Evolutionary conservation across 35 echinoderm and acorn worm species (phyloP).

Genomic region (Strongylocentrotus purpuratus): DNA sequence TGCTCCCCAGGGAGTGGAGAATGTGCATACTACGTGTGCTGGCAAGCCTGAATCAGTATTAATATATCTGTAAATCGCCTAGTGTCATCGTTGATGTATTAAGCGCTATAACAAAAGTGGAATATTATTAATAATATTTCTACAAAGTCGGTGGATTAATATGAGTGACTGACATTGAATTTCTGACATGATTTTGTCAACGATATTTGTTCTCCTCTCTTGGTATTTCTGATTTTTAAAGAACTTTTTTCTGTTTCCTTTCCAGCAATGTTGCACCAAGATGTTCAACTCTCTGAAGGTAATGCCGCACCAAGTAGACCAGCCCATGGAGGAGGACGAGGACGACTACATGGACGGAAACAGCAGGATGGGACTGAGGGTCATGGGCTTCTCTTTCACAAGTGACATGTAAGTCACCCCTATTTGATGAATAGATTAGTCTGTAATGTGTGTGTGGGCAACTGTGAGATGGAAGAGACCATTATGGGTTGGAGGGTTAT

Average conservation of each 20-base stretch:
- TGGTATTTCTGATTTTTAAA: no score
- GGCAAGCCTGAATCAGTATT: no score
- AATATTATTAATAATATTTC: no score
- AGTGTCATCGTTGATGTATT: no score
- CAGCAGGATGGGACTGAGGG: conserved; percentile 75
- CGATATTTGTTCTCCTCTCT: no score
- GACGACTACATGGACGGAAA: conserved; percentile 83
- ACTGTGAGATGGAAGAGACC: not conserved
- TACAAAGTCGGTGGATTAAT: no score
- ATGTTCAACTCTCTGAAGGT: conserved; percentile 95
- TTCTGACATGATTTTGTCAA: no score
- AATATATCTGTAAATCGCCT: no score
- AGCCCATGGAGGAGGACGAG: conserved; percentile 90
- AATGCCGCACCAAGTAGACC: conserved; percentile 91
- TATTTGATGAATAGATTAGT: not conserved
- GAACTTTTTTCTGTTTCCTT: not conserved
- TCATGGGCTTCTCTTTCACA: conserved; percentile 84
- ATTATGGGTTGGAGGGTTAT: not conserved
- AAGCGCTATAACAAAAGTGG: no score
- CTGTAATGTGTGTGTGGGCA: not conserved
- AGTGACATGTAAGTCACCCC: conserved; percentile 73
- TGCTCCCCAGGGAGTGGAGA: no score
- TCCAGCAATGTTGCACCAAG: conserved; percentile 72
- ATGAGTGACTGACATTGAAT: no score
- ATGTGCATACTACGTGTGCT: no score